phyloP scores from a whole-genome alignment of 1,140 invertebrate genomes.

The Bicyclus anynana region DNA sequence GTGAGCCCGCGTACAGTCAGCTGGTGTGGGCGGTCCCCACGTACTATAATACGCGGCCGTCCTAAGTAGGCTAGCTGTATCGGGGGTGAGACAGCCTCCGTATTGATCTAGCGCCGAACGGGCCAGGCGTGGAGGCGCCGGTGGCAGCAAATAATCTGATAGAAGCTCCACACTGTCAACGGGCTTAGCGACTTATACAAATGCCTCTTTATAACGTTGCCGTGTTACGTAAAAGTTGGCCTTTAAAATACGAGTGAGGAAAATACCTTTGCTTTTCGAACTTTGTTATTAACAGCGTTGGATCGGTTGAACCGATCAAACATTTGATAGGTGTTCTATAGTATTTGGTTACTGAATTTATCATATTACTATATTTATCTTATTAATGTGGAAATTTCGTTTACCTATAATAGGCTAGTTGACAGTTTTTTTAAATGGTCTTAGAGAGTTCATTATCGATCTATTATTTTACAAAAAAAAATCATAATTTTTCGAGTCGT shows the following conservation, averaged over 20 bases:
- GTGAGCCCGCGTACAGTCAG: no score
- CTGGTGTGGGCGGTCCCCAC: no score
- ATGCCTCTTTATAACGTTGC: slow-evolving; percentile 9
- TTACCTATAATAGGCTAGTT: no score
- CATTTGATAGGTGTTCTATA: not conserved
- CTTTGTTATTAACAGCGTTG: not conserved
- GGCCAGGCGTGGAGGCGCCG: slow-evolving; percentile 55
- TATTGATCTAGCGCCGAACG: slow-evolving; percentile 58
- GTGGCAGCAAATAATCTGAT: slow-evolving; percentile 43
- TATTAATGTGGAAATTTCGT: no score
- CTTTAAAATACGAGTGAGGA: not conserved
- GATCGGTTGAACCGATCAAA: no score
- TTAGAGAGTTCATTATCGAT: no score
- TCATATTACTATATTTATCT: no score
- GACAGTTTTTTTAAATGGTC: no score
- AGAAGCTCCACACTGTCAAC: slow-evolving; percentile 31
- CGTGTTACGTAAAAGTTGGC: slow-evolving; percentile 15
- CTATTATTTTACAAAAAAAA: no score
- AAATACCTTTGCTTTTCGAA: not conserved
- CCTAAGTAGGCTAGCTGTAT: slow-evolving; percentile 24
- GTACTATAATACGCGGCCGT: not conserved
- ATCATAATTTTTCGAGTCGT: no score
- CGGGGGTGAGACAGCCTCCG: slow-evolving; percentile 55
- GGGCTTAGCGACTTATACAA: slow-evolving; percentile 22
- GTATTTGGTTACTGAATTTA: no score